Conservation (phyloP, 2,888 invertebrate genomes). For the Leptura quadrifasciata region DNA sequence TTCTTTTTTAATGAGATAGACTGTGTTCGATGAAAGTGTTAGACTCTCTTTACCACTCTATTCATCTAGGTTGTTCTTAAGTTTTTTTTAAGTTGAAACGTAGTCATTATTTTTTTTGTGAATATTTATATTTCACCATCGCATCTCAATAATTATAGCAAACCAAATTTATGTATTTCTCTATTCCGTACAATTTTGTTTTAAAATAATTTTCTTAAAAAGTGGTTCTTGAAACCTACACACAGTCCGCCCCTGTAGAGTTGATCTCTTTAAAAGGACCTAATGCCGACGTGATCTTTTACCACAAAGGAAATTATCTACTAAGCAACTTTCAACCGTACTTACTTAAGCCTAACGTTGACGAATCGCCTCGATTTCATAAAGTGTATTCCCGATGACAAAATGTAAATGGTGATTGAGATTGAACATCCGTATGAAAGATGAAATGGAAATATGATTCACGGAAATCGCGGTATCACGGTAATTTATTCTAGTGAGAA, state of each 20-base stretch:
- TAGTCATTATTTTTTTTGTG: no score
- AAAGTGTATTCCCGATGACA: slow-evolving; percentile 10
- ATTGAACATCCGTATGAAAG: slow-evolving; percentile 11
- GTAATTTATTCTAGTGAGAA: slow-evolving; percentile 6
- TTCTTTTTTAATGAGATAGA: no score
- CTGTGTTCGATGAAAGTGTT: no score
- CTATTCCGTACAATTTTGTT: neutral
- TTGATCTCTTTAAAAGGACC: slow-evolving; percentile 28
- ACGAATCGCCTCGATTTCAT: slow-evolving; percentile 43
- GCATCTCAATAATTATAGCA: neutral
- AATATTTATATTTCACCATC: neutral
- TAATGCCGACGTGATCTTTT: slow-evolving; percentile 22
- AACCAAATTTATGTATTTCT: neutral
- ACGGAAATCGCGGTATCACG: neutral
- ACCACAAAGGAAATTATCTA: slow-evolving; percentile 39
- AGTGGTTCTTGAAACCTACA: neutral
- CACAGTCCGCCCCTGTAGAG: slow-evolving; percentile 30
- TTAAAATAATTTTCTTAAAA: neutral
- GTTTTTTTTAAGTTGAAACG: no score
- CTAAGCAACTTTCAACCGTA: slow-evolving; percentile 37
- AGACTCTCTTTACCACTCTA: no score
- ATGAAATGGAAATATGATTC: slow-evolving; percentile 10
- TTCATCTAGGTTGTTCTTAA: no score
- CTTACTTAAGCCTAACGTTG: slow-evolving; percentile 33
- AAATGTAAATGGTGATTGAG: neutral